Base-by-base conservation (phyloP, 2,888 invertebrate species). In the Drosophila colorata region DNA sequence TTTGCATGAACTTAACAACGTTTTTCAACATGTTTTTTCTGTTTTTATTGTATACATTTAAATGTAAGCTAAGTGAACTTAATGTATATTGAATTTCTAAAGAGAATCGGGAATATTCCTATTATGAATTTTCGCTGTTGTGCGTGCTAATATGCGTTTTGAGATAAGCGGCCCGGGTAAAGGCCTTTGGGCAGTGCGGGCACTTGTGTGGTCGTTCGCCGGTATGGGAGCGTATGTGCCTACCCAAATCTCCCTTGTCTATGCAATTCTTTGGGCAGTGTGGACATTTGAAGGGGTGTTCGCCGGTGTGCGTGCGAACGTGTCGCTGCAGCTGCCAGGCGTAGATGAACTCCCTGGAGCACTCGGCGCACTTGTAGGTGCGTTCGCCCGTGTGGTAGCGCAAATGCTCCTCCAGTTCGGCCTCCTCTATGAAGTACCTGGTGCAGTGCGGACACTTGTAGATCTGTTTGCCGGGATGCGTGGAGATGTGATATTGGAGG, bases 121-220 rank as follows among this genome's bases (percentile, higher is more conserved):
- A 31, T 35, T 55, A 40, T 4, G 9, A 4, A 38, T n/a, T 55
- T 16, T 25, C 23, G 37, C 20, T 33, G 9, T n/a, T 9, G 35
- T 69, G 70, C 6, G 41, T 58, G 8, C 13, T 41, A 0, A 71
- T 51, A 31, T 74, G 71, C 6, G 51, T 20, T 37, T 60, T 68
- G 4, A 74, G 61, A 68, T 72, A 60, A n/a, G 51, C 35, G 0
- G 68, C 61, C 11, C 71, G 59, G 0, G 51, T 56, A 14, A 74
- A 71, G 9, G 74, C 47, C n/a, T 68, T 71, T 3, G 46, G 51
- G 11, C 74, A 71, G 4, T 67, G 47, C 5, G 60, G 51, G 28
- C 71, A 71, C 38, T 60, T 67, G 31, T 71, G 47, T n/a, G 74
- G 74, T 28, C 71, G 74, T n/a, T 71, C 68, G 0, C 56, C 52